Percentiles rank a stretch among this genome's conserved stretches.
Evolutionary conservation across 1,140 invertebrate species (phyloP).

Genomic region (Ectropis grisescens): DNA sequence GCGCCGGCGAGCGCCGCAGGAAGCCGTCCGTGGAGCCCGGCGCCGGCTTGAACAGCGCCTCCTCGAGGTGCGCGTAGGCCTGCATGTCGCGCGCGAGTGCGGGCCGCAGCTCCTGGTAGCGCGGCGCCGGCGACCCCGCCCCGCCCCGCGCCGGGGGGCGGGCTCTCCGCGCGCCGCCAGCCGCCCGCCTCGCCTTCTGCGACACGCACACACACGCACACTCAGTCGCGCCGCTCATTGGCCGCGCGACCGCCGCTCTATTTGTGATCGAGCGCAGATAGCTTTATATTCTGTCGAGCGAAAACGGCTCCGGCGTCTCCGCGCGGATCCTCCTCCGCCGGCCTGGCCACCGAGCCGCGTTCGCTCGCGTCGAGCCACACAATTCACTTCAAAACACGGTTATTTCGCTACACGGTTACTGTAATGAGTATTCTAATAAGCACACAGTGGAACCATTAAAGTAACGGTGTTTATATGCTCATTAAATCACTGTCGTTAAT

Average conservation of each 20-base stretch:
- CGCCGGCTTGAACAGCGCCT: constrained; percentile 39
- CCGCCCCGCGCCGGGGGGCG: constrained; percentile 34
- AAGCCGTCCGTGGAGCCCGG: constrained; percentile 28
- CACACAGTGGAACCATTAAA: constrained; percentile 1
- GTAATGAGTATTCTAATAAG: no score
- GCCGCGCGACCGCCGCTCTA: constrained; percentile 6
- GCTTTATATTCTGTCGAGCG: constrained; percentile 4
- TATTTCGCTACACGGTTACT: no score
- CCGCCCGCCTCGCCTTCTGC: constrained; percentile 44
- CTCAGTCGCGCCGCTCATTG: constrained; percentile 6
- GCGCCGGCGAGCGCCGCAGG: constrained; percentile 41
- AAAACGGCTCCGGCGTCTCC: background rate
- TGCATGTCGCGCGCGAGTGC: constrained; percentile 53
- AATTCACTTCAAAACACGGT: no score
- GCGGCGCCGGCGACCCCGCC: constrained; percentile 19
- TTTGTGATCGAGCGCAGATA: constrained; percentile 9
- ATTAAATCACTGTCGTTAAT: no score
- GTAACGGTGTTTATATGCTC: no score
- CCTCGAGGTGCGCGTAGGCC: constrained; percentile 48
- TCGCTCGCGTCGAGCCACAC: background rate
- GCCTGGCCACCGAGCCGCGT: background rate
- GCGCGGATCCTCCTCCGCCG: background rate
- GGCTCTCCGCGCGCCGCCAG: constrained; percentile 31
- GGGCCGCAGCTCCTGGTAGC: constrained; percentile 41
- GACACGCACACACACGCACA: constrained; percentile 28